These are phyloP conservation scores for Mustelus asterias DNA, from an alignment of 2,113 vertebrate species.

Conservation along the genomic window DNA sequence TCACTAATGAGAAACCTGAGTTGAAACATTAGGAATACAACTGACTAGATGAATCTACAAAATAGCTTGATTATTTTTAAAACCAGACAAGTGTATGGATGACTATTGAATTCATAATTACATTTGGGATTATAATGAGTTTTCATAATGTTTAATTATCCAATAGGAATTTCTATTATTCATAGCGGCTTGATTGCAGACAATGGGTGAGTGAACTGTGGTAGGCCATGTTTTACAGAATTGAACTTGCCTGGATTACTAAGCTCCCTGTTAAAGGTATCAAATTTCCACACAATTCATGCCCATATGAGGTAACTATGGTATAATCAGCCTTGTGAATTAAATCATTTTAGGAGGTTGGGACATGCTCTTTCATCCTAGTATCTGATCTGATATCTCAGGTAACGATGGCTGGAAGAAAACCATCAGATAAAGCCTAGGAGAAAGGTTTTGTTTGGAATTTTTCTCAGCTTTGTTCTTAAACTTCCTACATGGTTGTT, in stretches of 20 bases:
- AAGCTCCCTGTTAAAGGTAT: background rate
- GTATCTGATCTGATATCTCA: slow-evolving; percentile 34
- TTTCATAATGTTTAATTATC: background rate
- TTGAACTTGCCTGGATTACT: slow-evolving; percentile 22
- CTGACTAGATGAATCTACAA: background rate
- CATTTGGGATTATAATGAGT: background rate
- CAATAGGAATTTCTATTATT: background rate
- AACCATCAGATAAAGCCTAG: slow-evolving; percentile 41
- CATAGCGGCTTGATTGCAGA: background rate
- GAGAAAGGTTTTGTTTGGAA: slow-evolving; percentile 39
- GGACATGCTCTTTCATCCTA: slow-evolving; percentile 15
- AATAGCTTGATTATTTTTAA: background rate
- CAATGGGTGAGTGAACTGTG: background rate
- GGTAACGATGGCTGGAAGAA: background rate
- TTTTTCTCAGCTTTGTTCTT: slow-evolving; percentile 42
- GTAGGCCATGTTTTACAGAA: background rate
- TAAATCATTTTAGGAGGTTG: slow-evolving; percentile 29
- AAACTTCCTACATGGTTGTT: slow-evolving; percentile 39
- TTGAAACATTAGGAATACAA: background rate
- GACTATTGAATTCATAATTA: background rate
- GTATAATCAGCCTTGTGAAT: slow-evolving; percentile 22
- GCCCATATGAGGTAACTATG: slow-evolving; percentile 28
- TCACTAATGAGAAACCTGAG: background rate
- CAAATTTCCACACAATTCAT: slow-evolving; percentile 28
- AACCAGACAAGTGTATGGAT: background rate